Evolutionary conservation across 2,888 invertebrate genomes (phyloP).

Genomic region (Dryocosmus kuriphilus): DNA sequence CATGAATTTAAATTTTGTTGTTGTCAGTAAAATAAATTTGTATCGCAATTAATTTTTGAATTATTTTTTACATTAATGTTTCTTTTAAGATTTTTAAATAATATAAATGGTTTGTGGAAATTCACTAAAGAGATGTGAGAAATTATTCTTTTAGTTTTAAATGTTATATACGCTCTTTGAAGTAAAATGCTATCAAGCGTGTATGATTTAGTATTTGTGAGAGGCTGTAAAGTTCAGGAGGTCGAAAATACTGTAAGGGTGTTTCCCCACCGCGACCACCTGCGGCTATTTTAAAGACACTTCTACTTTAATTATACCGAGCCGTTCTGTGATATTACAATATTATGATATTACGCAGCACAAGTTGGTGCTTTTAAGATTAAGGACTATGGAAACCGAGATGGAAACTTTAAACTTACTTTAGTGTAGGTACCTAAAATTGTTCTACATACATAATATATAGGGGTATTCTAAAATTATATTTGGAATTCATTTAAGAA

Average conservation of each 20-base stretch:
- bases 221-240: not conserved
- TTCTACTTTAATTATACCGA: constrained; percentile 75
- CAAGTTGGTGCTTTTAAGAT: constrained; percentile 67
- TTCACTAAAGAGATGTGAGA: no score
- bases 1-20: no score
- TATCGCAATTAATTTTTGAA: no score
- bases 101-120: no score
- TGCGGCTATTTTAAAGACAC: constrained; percentile 74
- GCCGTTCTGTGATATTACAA: constrained; percentile 69
- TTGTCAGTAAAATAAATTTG: no score
- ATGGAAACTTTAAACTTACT: constrained; percentile 65
- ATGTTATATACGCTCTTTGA: not conserved
- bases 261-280: constrained; percentile 66
- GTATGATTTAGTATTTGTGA: not conserved
- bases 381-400: constrained; percentile 67
- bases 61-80: no score
- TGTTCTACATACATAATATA: not conserved
- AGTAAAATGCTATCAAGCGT: not conserved
- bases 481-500: not conserved
- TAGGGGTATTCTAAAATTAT: not conserved
- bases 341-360: constrained; percentile 73
- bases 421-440: not conserved
- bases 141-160: not conserved
- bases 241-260: not conserved
- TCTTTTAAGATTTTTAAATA: no score